Evolutionary conservation across 1,140 invertebrate species (phyloP), one percentile per base, ranked within the genome.

Genomic region (Formica exsecta): DNA sequence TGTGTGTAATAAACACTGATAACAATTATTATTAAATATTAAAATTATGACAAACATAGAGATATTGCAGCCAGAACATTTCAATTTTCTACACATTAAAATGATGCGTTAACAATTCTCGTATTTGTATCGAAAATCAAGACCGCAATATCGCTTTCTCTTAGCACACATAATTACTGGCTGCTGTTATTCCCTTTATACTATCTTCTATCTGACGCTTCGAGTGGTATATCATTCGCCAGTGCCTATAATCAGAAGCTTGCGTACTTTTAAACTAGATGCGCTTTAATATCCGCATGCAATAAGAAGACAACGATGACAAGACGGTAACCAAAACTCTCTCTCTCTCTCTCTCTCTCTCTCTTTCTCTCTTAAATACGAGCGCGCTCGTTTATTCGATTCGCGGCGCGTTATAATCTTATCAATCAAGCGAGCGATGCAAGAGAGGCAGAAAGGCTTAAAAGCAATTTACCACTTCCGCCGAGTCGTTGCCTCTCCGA

Each of bases 381-480:
- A 62, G 25, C 54, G 64, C 13, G 66, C 65, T 73, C 54, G 54
- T 83, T 83, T 74, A 83, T 83, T 83, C 79, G 79, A 83, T 83
- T 83, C 79, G 68, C 68, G 79, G 68, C 54, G 68, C 54, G 68
- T 83, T 71, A 62, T 83, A 83, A 83, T 83, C 79, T 83, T 83
- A 83, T 83, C 79, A 83, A 83, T 83, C 79, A 83, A 73, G 38
- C 57, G 79, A 83, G 25, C 25, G 36, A 22, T 48, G n/a, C 19
- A 25, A 29, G 22, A n/a, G 38, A 73, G 54, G 54, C n/a, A 74
- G 79, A 61, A 83, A 73, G 54, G 79, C 54, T 71, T 83, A 74
- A 83, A 83, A 83, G 79, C 79, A 83, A 83, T 83, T 83, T 83
- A 83, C 68, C 54, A 74, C 38, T 74, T 83, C 79, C 68, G 66